These are phyloP conservation scores for Siphonodentalium dalli DNA, from an alignment of 2,888 invertebrate genomes.

Conservation along the genomic window DNA sequence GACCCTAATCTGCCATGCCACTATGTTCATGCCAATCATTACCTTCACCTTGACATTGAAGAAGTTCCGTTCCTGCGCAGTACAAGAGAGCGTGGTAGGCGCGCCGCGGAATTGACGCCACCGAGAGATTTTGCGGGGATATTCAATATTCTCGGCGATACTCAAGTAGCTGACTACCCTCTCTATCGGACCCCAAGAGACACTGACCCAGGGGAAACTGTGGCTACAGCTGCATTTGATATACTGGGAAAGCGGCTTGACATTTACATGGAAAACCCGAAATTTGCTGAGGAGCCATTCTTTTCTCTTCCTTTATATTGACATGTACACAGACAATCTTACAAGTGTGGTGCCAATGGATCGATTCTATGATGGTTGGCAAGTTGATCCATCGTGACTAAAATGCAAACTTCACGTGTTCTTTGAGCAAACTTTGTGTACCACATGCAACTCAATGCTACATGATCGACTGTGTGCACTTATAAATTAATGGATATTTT, in stretches of 20 bases:
- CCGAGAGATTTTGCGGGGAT: conserved; percentile 23
- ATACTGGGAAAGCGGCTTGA: conserved; percentile 23
- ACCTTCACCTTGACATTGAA: conserved; percentile 22
- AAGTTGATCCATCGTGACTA: too few relatives aligned
- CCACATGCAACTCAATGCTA: too few relatives aligned
- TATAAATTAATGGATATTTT: too few relatives aligned
- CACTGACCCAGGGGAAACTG: conserved; percentile 26
- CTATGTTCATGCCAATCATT: conserved; percentile 34
- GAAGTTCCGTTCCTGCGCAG: conserved; percentile 10
- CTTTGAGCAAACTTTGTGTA: too few relatives aligned
- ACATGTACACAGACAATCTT: too few relatives aligned
- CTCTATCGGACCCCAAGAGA: conserved; percentile 30
- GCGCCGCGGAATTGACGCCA: conserved; percentile 15
- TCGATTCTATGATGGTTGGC: too few relatives aligned
- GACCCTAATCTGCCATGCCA: conserved; percentile 16
- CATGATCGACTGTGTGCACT: too few relatives aligned
- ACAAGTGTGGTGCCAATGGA: too few relatives aligned
- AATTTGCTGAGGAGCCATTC: too few relatives aligned
- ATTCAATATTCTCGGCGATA: conserved; percentile 33
- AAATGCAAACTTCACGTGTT: too few relatives aligned
- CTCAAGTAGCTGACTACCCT: conserved; percentile 27
- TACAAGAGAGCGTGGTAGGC: conserved; percentile 17
- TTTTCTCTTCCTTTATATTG: too few relatives aligned
- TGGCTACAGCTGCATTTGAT: conserved; percentile 34
- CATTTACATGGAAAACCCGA: conserved; percentile 30